phyloP scores from a whole-genome alignment of 2,797 vertebrate genomes.

The Rhyacichthys aspro region DNA sequence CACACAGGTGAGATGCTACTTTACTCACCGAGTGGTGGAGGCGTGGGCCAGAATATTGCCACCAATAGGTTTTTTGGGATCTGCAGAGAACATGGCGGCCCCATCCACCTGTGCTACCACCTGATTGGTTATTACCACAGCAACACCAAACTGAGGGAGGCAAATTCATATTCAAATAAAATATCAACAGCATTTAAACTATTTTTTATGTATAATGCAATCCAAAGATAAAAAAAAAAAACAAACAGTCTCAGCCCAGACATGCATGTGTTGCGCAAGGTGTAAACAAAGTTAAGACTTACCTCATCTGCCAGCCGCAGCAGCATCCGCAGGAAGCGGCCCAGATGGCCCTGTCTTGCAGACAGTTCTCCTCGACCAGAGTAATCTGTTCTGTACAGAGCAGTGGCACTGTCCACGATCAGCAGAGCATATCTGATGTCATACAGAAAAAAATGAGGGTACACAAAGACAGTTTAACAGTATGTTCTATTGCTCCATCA shows the following conservation, averaged over 20 bases:
- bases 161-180: background rate
- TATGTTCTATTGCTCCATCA: too few relatives aligned
- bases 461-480: too few relatives aligned
- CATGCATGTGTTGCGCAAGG: too few relatives aligned
- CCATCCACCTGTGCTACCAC: conserved; percentile 97
- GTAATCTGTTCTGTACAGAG: conserved; percentile 95
- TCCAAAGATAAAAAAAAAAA: too few relatives aligned
- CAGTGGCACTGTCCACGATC: conserved; percentile 96
- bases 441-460: too few relatives aligned
- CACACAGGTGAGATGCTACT: too few relatives aligned
- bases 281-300: background rate
- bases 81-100: conserved; percentile 96
- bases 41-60: conserved; percentile 98
- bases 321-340: conserved; percentile 96
- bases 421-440: conserved; percentile 91
- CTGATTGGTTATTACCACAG: conserved; percentile 95
- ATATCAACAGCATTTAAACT: too few relatives aligned
- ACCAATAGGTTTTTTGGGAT: conserved; percentile 97
- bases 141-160: conserved; percentile 90
- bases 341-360: conserved; percentile 94
- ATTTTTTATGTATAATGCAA: too few relatives aligned
- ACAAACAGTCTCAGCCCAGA: too few relatives aligned
- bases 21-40: conserved; percentile 92
- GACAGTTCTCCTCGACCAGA: conserved; percentile 93
- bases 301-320: conserved; percentile 95